A percentile compares a stretch with the other conserved stretches of the same genome.
phyloP scores from a whole-genome alignment of 30 jellyfish, hydroid and myxozoan genomes.

The Turritopsis rubra region DNA sequence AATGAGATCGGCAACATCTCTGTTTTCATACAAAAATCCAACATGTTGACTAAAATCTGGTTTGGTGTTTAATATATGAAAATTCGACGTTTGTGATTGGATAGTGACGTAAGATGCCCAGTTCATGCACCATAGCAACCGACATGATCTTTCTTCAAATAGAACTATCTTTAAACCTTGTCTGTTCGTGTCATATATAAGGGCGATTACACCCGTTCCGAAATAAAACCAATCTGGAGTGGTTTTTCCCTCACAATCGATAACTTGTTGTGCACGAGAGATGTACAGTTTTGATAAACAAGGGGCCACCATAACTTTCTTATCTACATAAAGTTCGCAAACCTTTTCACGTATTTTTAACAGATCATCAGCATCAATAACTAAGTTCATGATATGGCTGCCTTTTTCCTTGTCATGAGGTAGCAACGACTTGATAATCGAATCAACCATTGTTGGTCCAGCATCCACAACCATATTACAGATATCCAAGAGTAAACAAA shows the following conservation, averaged over 20 bases:
- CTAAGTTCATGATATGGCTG: background rate
- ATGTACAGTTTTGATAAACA: conserved; percentile 61
- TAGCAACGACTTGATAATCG: background rate
- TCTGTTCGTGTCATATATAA: conserved; percentile 41
- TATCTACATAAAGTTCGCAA: conserved; percentile 22
- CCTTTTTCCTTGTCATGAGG: background rate
- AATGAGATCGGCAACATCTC: conserved; percentile 53
- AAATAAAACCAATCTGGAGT: conserved; percentile 66
- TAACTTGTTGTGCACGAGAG: conserved; percentile 43
- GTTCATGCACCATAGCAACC: conserved; percentile 57
- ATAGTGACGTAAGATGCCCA: conserved; percentile 35
- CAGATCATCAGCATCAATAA: conserved; percentile 9
- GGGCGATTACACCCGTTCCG: conserved; percentile 57
- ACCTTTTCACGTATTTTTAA: conserved; percentile 9
- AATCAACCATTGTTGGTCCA: background rate
- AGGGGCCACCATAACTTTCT: conserved; percentile 62
- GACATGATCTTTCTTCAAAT: conserved; percentile 30
- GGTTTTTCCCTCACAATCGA: conserved; percentile 54
- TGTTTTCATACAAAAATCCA: conserved; percentile 57
- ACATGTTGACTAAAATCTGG: conserved; percentile 60
- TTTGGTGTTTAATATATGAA: conserved; percentile 51
- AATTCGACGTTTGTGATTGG: conserved; percentile 54
- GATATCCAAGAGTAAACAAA: background rate
- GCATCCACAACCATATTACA: background rate
- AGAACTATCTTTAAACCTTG: conserved; percentile 37